Percentiles rank a stretch among this genome's conserved stretches.
Evolutionary conservation across 2,113 vertebrate species (phyloP).

Genomic region (Spheniscus mendiculus): DNA sequence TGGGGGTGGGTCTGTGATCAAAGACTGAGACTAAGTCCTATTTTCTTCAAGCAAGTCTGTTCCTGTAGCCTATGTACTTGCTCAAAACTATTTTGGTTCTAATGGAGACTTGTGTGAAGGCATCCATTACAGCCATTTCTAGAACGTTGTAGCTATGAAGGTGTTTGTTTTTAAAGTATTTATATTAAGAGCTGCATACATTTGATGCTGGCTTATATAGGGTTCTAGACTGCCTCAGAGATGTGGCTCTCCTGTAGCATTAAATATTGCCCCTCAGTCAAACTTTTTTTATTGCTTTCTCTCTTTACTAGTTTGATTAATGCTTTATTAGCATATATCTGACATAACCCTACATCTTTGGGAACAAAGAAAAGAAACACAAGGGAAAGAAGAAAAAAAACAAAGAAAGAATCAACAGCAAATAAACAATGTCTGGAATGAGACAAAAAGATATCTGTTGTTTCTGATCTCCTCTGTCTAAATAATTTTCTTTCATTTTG

Average conservation of each 20-base stretch:
- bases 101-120: neutral
- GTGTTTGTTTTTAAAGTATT: neutral
- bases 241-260: rapidly evolving
- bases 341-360: neutral
- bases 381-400: neutral
- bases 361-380: neutral
- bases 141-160: rapidly evolving
- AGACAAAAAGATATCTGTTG: neutral
- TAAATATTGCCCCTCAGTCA: neutral
- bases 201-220: neutral
- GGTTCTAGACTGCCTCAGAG: neutral
- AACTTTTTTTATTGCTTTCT: neutral
- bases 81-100: neutral
- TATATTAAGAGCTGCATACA: neutral
- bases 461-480: neutral
- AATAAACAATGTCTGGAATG: neutral
- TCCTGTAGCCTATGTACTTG: neutral
- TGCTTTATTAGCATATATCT: neutral
- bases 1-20: neutral
- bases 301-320: neutral
- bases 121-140: neutral
- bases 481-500: neutral
- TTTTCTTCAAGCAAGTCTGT: neutral
- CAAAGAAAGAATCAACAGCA: neutral
- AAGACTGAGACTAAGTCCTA: neutral